A percentile compares a stretch with the other conserved stretches of the same genome.
These are phyloP conservation scores for Neocrepidodera transversa DNA, from an alignment of 2,888 invertebrate species.

Conservation along the genomic window DNA sequence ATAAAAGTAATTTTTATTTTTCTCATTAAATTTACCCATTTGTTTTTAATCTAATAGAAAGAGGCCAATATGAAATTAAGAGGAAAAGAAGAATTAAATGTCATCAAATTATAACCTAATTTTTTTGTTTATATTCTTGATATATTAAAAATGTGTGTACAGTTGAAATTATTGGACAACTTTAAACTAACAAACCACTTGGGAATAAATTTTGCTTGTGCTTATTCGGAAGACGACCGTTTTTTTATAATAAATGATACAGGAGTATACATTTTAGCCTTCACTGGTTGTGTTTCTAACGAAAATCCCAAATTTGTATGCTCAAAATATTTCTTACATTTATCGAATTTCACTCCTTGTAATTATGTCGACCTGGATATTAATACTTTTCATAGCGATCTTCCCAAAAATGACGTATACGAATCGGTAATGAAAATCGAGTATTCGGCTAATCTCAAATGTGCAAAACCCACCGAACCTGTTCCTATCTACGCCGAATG, in stretches of 20 bases:
- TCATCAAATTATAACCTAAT: too few relatives aligned
- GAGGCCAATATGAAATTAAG: too few relatives aligned
- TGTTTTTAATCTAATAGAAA: too few relatives aligned
- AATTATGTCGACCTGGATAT: conserved; percentile 49
- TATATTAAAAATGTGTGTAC: conserved; percentile 37
- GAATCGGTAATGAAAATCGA: conserved; percentile 48
- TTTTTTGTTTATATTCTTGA: too few relatives aligned
- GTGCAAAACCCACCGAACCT: conserved; percentile 38
- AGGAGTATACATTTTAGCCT: conserved; percentile 51
- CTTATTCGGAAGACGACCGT: conserved; percentile 51
- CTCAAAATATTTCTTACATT: conserved; percentile 46
- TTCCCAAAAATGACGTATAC: conserved; percentile 47
- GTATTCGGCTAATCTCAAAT: conserved; percentile 46
- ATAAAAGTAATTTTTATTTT: conserved; percentile 21
- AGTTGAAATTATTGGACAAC: conserved; percentile 48
- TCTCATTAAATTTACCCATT: conserved; percentile 1
- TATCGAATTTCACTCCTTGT: conserved; percentile 44
- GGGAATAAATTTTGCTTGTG: conserved; percentile 48
- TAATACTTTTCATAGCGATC: conserved; percentile 44
- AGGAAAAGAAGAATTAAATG: too few relatives aligned
- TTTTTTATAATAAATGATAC: conserved; percentile 50
- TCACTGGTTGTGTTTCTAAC: conserved; percentile 47
- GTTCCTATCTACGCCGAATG: conserved; percentile 48
- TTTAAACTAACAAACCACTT: conserved; percentile 47
- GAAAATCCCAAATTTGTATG: conserved; percentile 45